These are phyloP conservation scores for Eulithis testata DNA, from an alignment of 2,888 invertebrate genomes.

Conservation along the genomic window DNA sequence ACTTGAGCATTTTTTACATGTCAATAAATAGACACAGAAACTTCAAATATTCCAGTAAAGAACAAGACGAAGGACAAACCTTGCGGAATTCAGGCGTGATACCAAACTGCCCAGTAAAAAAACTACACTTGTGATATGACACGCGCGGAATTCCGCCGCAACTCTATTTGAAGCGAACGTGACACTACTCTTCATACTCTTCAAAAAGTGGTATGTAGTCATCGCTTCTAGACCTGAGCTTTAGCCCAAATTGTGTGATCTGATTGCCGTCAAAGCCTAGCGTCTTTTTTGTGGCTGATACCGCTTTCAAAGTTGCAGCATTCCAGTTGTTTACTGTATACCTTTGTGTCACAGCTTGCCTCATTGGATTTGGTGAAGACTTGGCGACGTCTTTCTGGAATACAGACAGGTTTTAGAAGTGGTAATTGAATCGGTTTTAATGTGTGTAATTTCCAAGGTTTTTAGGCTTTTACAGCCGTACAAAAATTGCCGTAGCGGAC, in stretches of 20 bases:
- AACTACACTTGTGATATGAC: no score
- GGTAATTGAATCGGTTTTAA: no score
- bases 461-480: conserved; percentile 85
- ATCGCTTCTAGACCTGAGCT: conserved; percentile 69
- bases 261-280: conserved; percentile 62
- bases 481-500: conserved; percentile 94
- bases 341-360: conserved; percentile 57
- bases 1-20: not conserved
- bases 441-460: no score
- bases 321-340: conserved; percentile 62
- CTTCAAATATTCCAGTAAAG: no score
- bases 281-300: conserved; percentile 54
- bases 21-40: no score
- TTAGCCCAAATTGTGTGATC: conserved; percentile 70
- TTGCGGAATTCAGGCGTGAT: no score
- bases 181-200: conserved; percentile 63
- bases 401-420: no score
- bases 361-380: conserved; percentile 53
- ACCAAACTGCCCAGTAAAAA: no score
- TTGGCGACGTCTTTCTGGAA: conserved; percentile 69
- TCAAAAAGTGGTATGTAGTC: conserved; percentile 72
- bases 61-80: no score
- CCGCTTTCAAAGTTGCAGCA: conserved; percentile 50
- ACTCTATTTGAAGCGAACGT: not conserved
- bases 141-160: no score